Conservation (phyloP, 2,888 invertebrate species). For the Drosophila tanythrix region DNA sequence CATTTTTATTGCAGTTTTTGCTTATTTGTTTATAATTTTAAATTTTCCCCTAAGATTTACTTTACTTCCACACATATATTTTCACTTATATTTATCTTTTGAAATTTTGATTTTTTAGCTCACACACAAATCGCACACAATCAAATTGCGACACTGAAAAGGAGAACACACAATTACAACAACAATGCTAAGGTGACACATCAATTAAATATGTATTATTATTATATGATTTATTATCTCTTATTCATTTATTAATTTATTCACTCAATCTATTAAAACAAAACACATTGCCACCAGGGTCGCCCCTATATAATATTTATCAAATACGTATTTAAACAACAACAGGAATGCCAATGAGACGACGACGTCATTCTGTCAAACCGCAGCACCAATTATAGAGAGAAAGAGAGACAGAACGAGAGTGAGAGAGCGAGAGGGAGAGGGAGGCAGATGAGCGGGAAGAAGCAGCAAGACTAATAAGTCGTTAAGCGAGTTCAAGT, state of each 20-base stretch:
- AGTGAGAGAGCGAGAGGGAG: not conserved
- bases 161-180: conserved; percentile 23
- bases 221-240: conserved; percentile 20
- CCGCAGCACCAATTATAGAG: conserved; percentile 24
- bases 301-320: conserved; percentile 15
- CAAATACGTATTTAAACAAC: conserved; percentile 2
- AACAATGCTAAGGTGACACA: conserved; percentile 63
- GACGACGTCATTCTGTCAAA: conserved; percentile 69
- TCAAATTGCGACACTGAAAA: conserved; percentile 14
- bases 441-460: conserved; percentile 9
- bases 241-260: conserved; percentile 26
- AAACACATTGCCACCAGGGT: conserved; percentile 27
- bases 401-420: conserved; percentile 14
- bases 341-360: conserved; percentile 35
- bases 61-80: not conserved
- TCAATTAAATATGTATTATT: conserved; percentile 30
- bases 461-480: conserved; percentile 17
- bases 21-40: not conserved
- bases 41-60: not conserved
- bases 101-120: conserved; percentile 38
- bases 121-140: conserved; percentile 12
- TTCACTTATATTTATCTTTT: conserved; percentile 16
- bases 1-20: not conserved
- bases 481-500: conserved; percentile 69
- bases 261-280: conserved; percentile 18